Evolutionary conservation across 2,113 vertebrate genomes (phyloP).

Genomic region (Campylorhamphus procurvoides): DNA sequence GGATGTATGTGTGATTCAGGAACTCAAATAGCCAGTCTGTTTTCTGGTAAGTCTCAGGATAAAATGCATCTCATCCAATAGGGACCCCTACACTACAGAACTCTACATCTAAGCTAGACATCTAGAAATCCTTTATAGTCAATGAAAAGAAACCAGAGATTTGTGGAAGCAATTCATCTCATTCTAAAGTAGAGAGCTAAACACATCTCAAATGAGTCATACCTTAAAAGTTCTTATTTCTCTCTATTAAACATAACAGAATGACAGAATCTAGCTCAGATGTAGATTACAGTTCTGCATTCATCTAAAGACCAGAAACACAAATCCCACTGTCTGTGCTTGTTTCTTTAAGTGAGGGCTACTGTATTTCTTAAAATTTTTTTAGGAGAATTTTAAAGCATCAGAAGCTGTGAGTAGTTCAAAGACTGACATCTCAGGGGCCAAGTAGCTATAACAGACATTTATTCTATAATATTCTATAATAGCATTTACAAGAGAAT

Average conservation of each 20-base stretch:
- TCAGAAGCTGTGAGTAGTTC: background rate
- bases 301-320: background rate
- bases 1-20: background rate
- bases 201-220: slow-evolving; percentile 3
- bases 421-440: background rate
- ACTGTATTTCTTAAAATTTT: background rate
- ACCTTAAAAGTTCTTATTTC: background rate
- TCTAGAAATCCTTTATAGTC: background rate
- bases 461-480: background rate
- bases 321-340: background rate
- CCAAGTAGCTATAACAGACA: background rate
- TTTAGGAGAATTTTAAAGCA: background rate
- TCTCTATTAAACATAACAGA: background rate
- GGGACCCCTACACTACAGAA: background rate
- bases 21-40: background rate
- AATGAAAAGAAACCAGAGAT: background rate
- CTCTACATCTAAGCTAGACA: background rate
- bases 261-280: background rate
- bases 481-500: background rate
- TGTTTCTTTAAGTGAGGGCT: background rate
- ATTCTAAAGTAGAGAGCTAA: background rate
- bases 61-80: background rate
- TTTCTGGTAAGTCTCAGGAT: background rate
- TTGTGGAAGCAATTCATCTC: background rate
- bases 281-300: background rate